phyloP scores from a whole-genome alignment of 2,888 invertebrate species.

The Tetrapedia diversipes region DNA sequence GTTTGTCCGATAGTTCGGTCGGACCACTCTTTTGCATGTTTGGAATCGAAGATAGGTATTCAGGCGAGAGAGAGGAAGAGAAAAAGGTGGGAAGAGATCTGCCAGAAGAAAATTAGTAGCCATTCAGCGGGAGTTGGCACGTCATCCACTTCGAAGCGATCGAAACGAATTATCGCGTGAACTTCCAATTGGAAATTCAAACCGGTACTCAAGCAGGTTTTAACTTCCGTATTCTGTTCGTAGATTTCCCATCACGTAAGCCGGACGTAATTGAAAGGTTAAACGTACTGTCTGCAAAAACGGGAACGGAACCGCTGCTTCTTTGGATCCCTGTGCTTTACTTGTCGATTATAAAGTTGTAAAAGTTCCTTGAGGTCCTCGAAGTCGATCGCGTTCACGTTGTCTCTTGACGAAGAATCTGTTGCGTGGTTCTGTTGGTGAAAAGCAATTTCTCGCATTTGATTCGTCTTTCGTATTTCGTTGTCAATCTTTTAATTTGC shows the following conservation, averaged over 20 bases:
- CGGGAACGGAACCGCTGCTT: slow-evolving; percentile 24
- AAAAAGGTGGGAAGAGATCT: slow-evolving; percentile 4
- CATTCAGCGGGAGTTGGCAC: slow-evolving; percentile 59
- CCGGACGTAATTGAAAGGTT: slow-evolving; percentile 64
- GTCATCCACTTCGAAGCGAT: slow-evolving; percentile 56
- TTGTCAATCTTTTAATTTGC: no score
- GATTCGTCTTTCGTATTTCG: no score
- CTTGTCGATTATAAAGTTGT: slow-evolving; percentile 14
- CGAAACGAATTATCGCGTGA: slow-evolving; percentile 68
- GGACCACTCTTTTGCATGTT: slow-evolving; percentile 21
- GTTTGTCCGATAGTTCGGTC: slow-evolving; percentile 9
- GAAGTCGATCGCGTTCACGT: not conserved
- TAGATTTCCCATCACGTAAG: slow-evolving; percentile 58
- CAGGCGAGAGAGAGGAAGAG: not conserved
- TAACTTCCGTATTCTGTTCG: slow-evolving; percentile 61
- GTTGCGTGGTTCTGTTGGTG: no score
- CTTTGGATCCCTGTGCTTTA: slow-evolving; percentile 3
- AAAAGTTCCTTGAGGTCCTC: not conserved
- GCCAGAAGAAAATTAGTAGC: slow-evolving; percentile 57
- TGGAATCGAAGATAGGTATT: not conserved
- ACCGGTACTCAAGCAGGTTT: slow-evolving; percentile 56
- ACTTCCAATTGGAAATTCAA: slow-evolving; percentile 72
- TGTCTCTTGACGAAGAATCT: no score
- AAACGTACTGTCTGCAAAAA: slow-evolving; percentile 51
- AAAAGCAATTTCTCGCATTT: no score